Base-by-base conservation (phyloP, 2,797 vertebrate genomes). In the Pelobates cultripes region DNA sequence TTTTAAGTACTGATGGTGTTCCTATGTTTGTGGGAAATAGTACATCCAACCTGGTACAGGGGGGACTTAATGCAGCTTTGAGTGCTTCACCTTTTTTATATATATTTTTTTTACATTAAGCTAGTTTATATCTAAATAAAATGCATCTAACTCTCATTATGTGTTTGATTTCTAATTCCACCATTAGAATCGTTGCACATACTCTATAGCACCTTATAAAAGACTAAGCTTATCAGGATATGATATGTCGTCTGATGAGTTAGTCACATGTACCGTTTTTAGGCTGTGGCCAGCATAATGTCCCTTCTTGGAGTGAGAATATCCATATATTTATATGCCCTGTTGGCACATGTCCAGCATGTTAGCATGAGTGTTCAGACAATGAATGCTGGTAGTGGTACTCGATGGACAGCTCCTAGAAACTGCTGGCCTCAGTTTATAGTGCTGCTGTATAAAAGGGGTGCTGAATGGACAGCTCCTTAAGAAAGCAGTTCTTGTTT, bases 401-500 rank as follows among this genome's bases (percentile, higher is more conserved):
- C 77, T 68, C 43, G 43, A 70, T 70, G 43, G 4, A 14, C 55
- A 76, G 44, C 79, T 66, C 40, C 14, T 43, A 12, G 17, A n/a
- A 14, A 4, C 2, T 51, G 47, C 47, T 3, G 57, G 45, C 9
- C 4, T 69, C 71, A 51, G 47, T 51, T 51, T 2, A 45, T 4
- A 3, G 28, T 64, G 69, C 67, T 72, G 43, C 77, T 79, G 77
- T 4, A 43, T 43, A 42, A 15, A 70, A 40, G 3, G 40, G 57
- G 68, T 76, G 73, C 73, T 81, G 80, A 75, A 81, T 61, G 73
- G 73, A 75, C 73, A 81, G 79, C 73, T 75, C 55, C 73, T 28
- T 40, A 28, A n/a, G n/a, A 64, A n/a, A 64, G n/a, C n/a, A 51
- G 47, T 10, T 51, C 10, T 51, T 51, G 5, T 51, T 51, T 47